Base-by-base conservation (phyloP, 2,888 invertebrate species). In the Exocentrus adspersus region DNA sequence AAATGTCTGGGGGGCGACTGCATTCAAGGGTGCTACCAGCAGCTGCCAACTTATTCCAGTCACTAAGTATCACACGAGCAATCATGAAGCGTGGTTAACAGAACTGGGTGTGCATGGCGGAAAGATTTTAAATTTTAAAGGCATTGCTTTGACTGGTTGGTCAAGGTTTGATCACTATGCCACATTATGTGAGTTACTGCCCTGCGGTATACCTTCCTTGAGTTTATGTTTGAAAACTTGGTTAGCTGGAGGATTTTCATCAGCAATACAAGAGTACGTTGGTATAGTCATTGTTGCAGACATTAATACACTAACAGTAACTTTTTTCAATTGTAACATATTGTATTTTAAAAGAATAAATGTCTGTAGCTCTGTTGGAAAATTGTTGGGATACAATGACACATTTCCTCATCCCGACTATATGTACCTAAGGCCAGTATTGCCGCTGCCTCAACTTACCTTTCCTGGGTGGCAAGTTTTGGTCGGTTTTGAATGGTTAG, bases 21-120 rank as follows among this genome's bases (percentile, higher is more conserved):
- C 94, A 0, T 95, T 89, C 78, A 95, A 95, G 83, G 95, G 95
- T 1, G 93, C 95, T 0, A 92, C 92, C 64, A 92, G 93, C 0
- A 88, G 90, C 58, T 86, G 87, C 72, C 89, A 90, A 84, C 77
- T 85, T 64, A 77, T 91, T 58, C 91, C 93, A 0, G 85, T 90
- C 9, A 86, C 89, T 54, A 83, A 84, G 19, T 88, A 91, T 65
- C 94, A 94, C 75, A 83, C 91, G 9, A 89, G 90, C 71, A 94
- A 93, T 80, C 92, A 94, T 64, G 86, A 88, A 65, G 88, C 89
- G 1, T 94, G 94, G 92, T 74, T 89, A 7, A 77, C 82, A 9
- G 87, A 87, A 70, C 77, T 90, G 0, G 81, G 84, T 21, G 77
- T 78, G 2, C 84, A 87, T 68, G 84, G 82, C 0, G 81, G 81